These are phyloP conservation scores for Eptatretus burgeri DNA, from an alignment of 2,113 vertebrate species.

Conservation along the genomic window DNA sequence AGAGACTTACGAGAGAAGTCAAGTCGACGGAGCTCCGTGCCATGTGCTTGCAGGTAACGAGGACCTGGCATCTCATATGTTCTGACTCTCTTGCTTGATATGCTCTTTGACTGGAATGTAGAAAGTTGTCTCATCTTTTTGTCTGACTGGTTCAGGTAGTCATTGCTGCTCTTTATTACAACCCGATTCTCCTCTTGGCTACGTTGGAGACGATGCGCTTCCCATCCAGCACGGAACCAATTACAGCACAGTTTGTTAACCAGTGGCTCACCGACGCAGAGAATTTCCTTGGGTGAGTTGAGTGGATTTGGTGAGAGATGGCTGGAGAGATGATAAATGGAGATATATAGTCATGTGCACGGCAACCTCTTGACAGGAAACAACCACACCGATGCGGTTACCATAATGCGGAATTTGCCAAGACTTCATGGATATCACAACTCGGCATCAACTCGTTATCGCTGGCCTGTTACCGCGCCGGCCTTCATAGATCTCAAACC, in stretches of 20 bases:
- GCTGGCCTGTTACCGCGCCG: neutral
- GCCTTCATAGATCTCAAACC: no score
- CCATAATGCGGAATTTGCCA: neutral
- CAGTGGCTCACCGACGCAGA: slow-evolving; percentile 96
- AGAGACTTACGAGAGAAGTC: slow-evolving; percentile 59
- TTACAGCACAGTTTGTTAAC: slow-evolving; percentile 83
- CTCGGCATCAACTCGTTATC: neutral
- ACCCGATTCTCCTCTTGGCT: slow-evolving; percentile 44
- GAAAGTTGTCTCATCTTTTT: no score
- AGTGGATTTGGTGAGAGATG: neutral
- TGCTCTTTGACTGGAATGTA: no score
- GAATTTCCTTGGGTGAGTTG: slow-evolving; percentile 57
- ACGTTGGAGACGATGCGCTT: slow-evolving; percentile 65
- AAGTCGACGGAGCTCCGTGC: slow-evolving; percentile 70
- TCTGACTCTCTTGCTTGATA: no score
- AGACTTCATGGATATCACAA: neutral
- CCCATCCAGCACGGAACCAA: slow-evolving; percentile 49
- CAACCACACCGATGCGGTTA: neutral
- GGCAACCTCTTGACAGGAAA: neutral
- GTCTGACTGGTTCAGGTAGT: slow-evolving; percentile 20
- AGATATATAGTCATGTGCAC: slow-evolving; percentile 1
- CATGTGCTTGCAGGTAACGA: slow-evolving; percentile 49
- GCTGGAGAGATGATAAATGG: neutral
- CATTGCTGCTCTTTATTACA: slow-evolving; percentile 77
- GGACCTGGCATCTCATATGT: neutral